Conservation (phyloP, 1,140 invertebrate genomes). For the Drosophila pseudoobscura region DNA sequence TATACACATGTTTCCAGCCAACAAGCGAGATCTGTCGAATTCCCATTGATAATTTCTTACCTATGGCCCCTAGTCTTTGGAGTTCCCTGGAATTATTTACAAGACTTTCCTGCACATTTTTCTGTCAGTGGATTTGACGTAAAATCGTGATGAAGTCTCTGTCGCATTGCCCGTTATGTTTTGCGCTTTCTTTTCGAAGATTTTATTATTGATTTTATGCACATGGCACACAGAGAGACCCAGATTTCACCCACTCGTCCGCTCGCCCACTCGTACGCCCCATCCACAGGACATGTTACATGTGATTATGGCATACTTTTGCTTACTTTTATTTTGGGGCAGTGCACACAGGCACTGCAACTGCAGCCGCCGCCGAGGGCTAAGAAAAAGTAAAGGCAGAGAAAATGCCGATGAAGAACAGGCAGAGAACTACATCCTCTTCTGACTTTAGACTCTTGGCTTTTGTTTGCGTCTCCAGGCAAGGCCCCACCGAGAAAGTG, state of each 20-base stretch:
- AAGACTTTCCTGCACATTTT: background rate
- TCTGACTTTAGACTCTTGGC: constrained; percentile 43
- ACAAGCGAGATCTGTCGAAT: too few species aligned
- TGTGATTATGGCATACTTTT: constrained; percentile 68
- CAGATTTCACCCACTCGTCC: constrained; percentile 18
- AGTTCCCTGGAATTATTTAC: background rate
- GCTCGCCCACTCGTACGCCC: constrained; percentile 9
- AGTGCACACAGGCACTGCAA: constrained; percentile 23
- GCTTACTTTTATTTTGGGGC: constrained; percentile 9
- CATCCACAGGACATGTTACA: constrained; percentile 28
- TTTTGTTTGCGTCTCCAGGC: constrained; percentile 28
- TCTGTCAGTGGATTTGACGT: constrained; percentile 11
- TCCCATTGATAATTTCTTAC: too few species aligned
- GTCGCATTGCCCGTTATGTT: constrained; percentile 21
- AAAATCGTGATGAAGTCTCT: constrained; percentile 12
- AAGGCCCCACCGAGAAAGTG: constrained; percentile 5
- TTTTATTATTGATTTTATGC: constrained; percentile 65
- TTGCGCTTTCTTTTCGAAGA: constrained; percentile 22
- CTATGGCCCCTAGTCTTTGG: too few species aligned
- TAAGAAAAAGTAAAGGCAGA: constrained; percentile 2
- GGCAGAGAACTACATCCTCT: constrained; percentile 4
- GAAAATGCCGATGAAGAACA: constrained; percentile 16
- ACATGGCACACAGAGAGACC: constrained; percentile 2
- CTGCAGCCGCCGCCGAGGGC: constrained; percentile 41
- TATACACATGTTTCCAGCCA: too few species aligned